Percentiles rank a stretch among this genome's conserved stretches.
Conservation (phyloP, 2,797 vertebrate genomes). For the Apodemus agrarius region DNA sequence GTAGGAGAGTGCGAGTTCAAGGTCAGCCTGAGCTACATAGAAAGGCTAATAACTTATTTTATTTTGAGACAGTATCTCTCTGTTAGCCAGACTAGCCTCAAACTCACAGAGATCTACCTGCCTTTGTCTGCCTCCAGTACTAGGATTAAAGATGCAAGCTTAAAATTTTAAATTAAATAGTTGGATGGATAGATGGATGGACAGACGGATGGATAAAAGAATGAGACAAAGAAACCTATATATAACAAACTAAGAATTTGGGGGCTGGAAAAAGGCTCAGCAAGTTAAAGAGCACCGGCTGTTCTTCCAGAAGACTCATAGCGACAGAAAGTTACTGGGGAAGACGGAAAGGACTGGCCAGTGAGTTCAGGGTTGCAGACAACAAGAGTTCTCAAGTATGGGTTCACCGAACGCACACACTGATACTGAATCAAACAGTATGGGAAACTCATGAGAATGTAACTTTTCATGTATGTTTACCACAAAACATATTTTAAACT, state of each 20-base stretch:
- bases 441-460: constrained; percentile 19
- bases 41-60: background rate
- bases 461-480: background rate
- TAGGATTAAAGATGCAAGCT: background rate
- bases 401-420: background rate
- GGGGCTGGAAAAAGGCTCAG: background rate
- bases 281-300: background rate
- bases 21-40: background rate
- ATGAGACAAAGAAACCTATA: background rate
- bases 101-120: background rate
- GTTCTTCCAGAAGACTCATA: background rate
- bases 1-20: background rate
- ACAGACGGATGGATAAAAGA: background rate
- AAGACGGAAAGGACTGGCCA: background rate
- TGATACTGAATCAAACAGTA: background rate
- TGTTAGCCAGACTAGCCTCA: background rate
- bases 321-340: background rate
- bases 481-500: background rate
- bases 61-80: background rate
- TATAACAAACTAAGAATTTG: background rate
- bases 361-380: background rate
- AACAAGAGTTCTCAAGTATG: background rate
- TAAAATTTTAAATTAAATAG: background rate
- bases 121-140: background rate
- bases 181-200: background rate